Evolutionary conservation across 2,797 vertebrate species (phyloP).

Genomic region (Enteromius unitaeniatus): DNA sequence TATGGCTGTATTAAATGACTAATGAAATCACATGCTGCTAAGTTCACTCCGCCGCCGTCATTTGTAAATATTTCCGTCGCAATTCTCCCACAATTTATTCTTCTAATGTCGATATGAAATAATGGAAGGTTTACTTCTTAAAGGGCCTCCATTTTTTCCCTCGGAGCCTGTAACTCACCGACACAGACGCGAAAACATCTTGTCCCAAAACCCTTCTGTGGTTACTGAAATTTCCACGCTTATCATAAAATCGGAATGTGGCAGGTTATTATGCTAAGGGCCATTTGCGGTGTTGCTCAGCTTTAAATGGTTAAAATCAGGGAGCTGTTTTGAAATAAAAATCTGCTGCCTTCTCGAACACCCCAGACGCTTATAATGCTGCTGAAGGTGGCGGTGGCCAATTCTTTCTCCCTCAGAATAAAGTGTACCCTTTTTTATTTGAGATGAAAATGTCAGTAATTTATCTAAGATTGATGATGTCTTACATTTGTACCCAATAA

Average conservation of each 20-base stretch:
- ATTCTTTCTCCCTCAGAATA: slow-evolving; percentile 83
- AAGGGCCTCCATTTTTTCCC: slow-evolving; percentile 33
- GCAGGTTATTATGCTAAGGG: slow-evolving; percentile 54
- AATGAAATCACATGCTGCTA: slow-evolving; percentile 65
- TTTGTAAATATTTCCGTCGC: slow-evolving; percentile 60
- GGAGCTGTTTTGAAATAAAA: slow-evolving; percentile 74
- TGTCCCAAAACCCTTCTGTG: slow-evolving; percentile 42
- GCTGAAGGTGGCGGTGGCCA: slow-evolving; percentile 77
- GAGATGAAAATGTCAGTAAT: slow-evolving; percentile 90
- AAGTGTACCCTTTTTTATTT: slow-evolving; percentile 90
- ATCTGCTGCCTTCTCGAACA: slow-evolving; percentile 68
- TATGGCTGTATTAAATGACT: slow-evolving; percentile 75
- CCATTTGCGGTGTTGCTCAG: slow-evolving; percentile 57
- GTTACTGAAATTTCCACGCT: slow-evolving; percentile 23
- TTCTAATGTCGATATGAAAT: slow-evolving; percentile 5
- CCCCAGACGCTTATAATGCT: slow-evolving; percentile 79
- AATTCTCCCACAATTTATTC: slow-evolving; percentile 44
- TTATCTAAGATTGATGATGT: slow-evolving; percentile 87
- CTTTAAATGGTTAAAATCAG: slow-evolving; percentile 74
- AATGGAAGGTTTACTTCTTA: slow-evolving; percentile 37
- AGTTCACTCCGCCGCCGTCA: slow-evolving; percentile 46
- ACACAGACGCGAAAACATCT: slow-evolving; percentile 30
- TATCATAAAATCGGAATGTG: slow-evolving; percentile 35
- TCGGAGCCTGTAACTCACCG: slow-evolving; percentile 1
- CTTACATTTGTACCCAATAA: slow-evolving; percentile 85